Evolutionary conservation across 1,140 invertebrate species (phyloP).

Genomic region (Carcinoscorpius rotundicauda): DNA sequence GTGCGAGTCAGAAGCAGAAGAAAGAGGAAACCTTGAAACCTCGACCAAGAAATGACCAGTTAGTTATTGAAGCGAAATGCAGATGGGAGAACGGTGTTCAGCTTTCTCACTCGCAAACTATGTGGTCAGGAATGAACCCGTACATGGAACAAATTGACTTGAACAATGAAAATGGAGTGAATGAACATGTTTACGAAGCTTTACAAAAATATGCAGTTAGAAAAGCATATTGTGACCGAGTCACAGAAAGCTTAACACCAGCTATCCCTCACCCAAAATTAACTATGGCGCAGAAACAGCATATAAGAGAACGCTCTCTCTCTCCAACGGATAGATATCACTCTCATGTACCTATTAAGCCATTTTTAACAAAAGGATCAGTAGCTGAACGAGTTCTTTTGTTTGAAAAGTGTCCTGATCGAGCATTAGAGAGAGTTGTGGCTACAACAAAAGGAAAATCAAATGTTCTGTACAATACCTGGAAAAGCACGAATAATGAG

Average conservation of each 20-base stretch:
- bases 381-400: slow-evolving; percentile 82
- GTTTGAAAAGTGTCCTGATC: slow-evolving; percentile 73
- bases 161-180: slow-evolving; percentile 24
- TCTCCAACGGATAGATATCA: slow-evolving; percentile 16
- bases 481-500: slow-evolving; percentile 44
- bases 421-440: slow-evolving; percentile 17
- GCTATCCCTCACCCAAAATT: slow-evolving; percentile 52
- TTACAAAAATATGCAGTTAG: neutral
- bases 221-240: no score
- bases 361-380: slow-evolving; percentile 74
- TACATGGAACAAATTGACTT: slow-evolving; percentile 13
- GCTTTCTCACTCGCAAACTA: no score
- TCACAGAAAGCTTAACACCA: slow-evolving; percentile 1
- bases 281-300: slow-evolving; percentile 49
- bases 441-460: slow-evolving; percentile 28
- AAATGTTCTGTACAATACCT: slow-evolving; percentile 32
- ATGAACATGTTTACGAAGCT: slow-evolving; percentile 17
- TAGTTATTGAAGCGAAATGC: slow-evolving; percentile 27
- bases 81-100: slow-evolving; percentile 26
- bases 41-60: slow-evolving; percentile 27
- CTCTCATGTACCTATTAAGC: slow-evolving; percentile 51
- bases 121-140: slow-evolving; percentile 14
- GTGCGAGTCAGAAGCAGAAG: slow-evolving; percentile 39
- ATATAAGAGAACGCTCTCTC: slow-evolving; percentile 37
- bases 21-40: slow-evolving; percentile 40